phyloP scores from a whole-genome alignment of 2,113 vertebrate genomes.

The Murina feae region DNA sequence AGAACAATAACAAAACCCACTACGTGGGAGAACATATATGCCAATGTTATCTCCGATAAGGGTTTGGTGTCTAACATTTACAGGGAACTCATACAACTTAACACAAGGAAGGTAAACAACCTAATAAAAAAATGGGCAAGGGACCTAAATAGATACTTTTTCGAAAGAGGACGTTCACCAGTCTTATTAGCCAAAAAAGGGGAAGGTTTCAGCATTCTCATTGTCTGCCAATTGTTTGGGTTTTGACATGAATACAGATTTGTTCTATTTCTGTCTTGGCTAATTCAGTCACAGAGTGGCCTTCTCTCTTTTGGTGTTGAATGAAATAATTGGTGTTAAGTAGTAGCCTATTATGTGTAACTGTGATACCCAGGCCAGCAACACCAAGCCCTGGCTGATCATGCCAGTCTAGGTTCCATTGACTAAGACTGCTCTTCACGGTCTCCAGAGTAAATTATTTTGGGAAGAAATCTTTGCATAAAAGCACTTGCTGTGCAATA shows the following conservation, averaged over 20 bases:
- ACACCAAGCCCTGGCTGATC: neutral
- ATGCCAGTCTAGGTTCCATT: neutral
- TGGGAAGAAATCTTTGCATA: neutral
- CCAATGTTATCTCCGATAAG: too few relatives aligned
- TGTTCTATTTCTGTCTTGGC: neutral
- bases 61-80: too few relatives aligned
- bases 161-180: neutral
- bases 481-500: neutral
- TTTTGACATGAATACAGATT: neutral
- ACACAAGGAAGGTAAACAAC: too few relatives aligned
- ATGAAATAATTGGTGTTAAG: neutral
- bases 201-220: neutral
- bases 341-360: neutral
- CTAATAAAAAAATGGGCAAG: too few relatives aligned
- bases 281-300: neutral
- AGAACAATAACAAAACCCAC: too few relatives aligned
- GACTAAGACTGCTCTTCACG: neutral
- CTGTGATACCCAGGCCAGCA: neutral
- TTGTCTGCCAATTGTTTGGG: neutral
- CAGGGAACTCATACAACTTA: too few relatives aligned
- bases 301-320: neutral
- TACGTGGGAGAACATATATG: too few relatives aligned
- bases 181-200: neutral
- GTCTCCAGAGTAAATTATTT: neutral
- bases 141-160: too few relatives aligned